Percentiles rank a stretch among this genome's conserved stretches.
Conservation (phyloP, 2,113 vertebrate species). For the Mobula hypostoma region DNA sequence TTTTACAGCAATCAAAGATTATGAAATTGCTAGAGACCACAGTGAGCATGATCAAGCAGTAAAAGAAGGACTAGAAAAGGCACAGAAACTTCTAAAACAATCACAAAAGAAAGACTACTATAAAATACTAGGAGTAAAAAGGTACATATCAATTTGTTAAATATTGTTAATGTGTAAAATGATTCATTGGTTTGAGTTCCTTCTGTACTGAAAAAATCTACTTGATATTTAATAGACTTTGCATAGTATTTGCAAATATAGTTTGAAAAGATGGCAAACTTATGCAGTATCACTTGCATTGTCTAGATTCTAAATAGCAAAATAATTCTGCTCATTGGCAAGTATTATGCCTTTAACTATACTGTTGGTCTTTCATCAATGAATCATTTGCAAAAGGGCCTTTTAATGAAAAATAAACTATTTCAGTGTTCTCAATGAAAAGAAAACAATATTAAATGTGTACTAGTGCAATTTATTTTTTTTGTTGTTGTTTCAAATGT, state of each 20-base stretch:
- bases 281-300: not conserved
- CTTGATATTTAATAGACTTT: too few relatives aligned
- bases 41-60: slow-evolving; percentile 85
- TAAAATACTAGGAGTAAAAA: slow-evolving; percentile 96
- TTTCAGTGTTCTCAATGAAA: not conserved
- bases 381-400: not conserved
- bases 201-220: too few relatives aligned
- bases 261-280: not conserved
- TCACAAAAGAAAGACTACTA: slow-evolving; percentile 95
- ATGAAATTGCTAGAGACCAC: slow-evolving; percentile 76
- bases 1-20: slow-evolving; percentile 80
- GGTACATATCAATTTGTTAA: slow-evolving; percentile 55
- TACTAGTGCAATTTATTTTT: not conserved
- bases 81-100: slow-evolving; percentile 86
- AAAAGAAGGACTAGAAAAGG: slow-evolving; percentile 85
- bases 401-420: not conserved
- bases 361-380: not conserved
- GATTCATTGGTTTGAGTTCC: too few relatives aligned
- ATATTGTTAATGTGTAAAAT: not conserved
- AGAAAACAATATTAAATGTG: not conserved
- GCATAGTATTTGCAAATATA: too few relatives aligned
- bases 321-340: not conserved
- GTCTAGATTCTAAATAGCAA: not conserved
- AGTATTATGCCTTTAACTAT: not conserved
- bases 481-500: too few relatives aligned